A percentile compares a stretch with the other conserved stretches of the same genome.
Conservation (phyloP, 1,140 invertebrate species). For the Acromyrmex echinatior region DNA sequence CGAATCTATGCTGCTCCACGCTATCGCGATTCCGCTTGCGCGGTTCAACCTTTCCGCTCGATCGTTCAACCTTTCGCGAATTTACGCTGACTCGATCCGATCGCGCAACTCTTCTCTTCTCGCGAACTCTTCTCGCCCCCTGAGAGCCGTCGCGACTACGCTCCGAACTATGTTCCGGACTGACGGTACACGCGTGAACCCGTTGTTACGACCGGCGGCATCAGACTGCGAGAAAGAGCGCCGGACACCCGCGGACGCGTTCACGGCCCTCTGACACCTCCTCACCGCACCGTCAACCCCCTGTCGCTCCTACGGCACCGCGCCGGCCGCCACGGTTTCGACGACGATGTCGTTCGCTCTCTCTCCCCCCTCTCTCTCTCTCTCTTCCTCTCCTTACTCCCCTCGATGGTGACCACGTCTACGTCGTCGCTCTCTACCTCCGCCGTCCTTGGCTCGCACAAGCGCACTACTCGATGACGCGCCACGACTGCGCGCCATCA, state of each 20-base stretch:
- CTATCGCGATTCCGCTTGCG: not conserved
- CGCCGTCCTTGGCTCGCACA: constrained; percentile 45
- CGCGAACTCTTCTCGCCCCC: not conserved
- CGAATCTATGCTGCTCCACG: not conserved
- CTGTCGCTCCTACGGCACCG: constrained; percentile 7
- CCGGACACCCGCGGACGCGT: constrained; percentile 26
- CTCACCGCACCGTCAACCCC: constrained; percentile 15
- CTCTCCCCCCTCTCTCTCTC: not conserved
- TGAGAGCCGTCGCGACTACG: not conserved
- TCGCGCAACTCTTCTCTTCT: not conserved
- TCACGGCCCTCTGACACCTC: constrained; percentile 45
- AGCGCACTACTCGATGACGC: constrained; percentile 22
- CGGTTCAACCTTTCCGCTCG: not conserved
- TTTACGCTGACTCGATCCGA: not conserved
- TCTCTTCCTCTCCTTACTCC: not conserved
- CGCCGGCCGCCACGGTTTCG: constrained; percentile 17
- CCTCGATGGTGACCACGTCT: constrained; percentile 17
- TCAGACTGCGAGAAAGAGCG: constrained; percentile 82
- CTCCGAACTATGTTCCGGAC: not conserved
- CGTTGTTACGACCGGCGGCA: constrained; percentile 85
- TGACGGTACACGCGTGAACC: constrained; percentile 49
- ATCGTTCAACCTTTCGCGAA: not conserved
- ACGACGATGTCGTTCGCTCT: not conserved
- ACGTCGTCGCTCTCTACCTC: constrained; percentile 35
- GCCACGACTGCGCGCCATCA: constrained; percentile 5